Evolutionary conservation across 2,797 vertebrate genomes (phyloP), one percentile per base, ranked within the genome.

Genomic region (Falco novaeseelandiae): DNA sequence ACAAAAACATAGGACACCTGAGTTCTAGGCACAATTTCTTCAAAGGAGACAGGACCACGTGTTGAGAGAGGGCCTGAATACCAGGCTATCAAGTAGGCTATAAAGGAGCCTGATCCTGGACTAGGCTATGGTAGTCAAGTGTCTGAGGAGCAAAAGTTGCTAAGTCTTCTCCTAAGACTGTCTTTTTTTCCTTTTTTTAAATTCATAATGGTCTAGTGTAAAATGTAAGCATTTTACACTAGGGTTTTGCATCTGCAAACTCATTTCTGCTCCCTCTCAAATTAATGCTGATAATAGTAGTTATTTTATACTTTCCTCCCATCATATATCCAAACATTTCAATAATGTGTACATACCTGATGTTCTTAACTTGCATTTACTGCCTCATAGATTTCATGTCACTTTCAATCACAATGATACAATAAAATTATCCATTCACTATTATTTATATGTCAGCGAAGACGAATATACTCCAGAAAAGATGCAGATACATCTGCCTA

Each of bases 371-470:
- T 87, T 90, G 62, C 16, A 30, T 77, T 79, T 89, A n/a, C 34
- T 83, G n/a, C 44, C 94, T 93, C 69, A 59, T 42, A 59, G 55
- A 73, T 87, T 76, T 93, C 73, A 46, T 84, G 66, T 80, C 83
- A 90, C 44, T 90, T 89, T 93, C 51, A 55, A 40, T 72, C 70
- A 73, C 3, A 85, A 21, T 25, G 29, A 84, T 67, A 83, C 40
- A 80, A 82, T 87, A 26, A 86, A 55, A 82, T 95, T 79, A 86
- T 63, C 55, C 15, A 40, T 88, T 76, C 66, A 42, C n/a, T 90
- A 76, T 91, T 91, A 92, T 92, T 87, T 90, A 46, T 73, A 59
- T 70, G 70, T 52, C 91, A 95, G 17, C 49, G 55, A 80, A 93
- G 63, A 92, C 30, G 17, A 93, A 77, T 83, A 49, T 63, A 38